Conservation (phyloP, 2,888 invertebrate genomes). For the Epinotia bilunana region DNA sequence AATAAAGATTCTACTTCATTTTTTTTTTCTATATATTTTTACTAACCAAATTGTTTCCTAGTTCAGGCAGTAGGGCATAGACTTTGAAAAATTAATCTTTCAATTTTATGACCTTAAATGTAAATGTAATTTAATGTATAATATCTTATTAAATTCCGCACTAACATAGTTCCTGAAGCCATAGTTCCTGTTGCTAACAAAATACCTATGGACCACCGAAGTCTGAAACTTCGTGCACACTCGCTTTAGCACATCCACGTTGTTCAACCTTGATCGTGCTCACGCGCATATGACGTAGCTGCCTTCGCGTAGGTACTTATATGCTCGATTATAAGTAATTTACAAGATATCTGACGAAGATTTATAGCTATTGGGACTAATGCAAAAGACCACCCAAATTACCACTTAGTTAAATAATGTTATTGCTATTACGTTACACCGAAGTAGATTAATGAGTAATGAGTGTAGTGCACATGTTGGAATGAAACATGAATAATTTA, state of each 20-base stretch:
- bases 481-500: constrained; percentile 5
- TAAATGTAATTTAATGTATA: no score
- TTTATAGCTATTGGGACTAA: constrained; percentile 27
- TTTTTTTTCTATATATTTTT: no score
- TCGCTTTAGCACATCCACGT: constrained; percentile 32
- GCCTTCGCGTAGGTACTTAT: constrained; percentile 23
- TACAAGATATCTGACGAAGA: constrained; percentile 22
- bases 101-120: no score
- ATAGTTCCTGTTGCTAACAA: no score
- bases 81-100: no score
- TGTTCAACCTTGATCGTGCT: constrained; percentile 47
- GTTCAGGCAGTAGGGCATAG: no score
- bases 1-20: no score
- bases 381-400: constrained; percentile 33
- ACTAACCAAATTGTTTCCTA: no score
- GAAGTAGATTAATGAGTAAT: background rate
- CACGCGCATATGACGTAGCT: constrained; percentile 48
- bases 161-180: no score
- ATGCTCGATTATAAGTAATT: constrained; percentile 3
- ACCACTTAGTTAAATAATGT: background rate
- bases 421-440: constrained; percentile 12
- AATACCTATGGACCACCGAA: no score
- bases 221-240: constrained; percentile 33
- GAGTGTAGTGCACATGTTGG: background rate
- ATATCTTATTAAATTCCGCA: no score